These are phyloP conservation scores for Drosophila bifasciata DNA, from an alignment of 1,140 invertebrate genomes.

Conservation along the genomic window DNA sequence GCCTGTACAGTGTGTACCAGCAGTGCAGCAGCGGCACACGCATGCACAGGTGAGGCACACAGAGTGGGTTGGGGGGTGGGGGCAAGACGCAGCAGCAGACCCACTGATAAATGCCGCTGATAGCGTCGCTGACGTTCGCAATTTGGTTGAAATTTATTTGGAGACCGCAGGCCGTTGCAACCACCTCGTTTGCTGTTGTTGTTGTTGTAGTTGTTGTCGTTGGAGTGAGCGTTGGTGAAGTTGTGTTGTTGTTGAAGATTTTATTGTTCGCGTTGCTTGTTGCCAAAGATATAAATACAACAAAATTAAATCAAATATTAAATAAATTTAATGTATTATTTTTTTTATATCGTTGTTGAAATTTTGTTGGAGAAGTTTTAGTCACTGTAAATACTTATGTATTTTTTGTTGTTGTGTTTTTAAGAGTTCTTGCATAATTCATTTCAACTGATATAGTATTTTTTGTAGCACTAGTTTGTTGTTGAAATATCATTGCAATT, in stretches of 20 bases:
- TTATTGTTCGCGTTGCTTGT: no score
- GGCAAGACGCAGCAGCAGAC: constrained; percentile 21
- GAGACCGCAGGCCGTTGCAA: constrained; percentile 37
- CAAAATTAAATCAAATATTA: no score
- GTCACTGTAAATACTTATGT: no score
- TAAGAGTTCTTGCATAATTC: no score
- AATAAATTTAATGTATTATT: no score
- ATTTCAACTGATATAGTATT: no score
- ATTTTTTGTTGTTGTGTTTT: neutral
- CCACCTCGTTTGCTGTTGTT: constrained; percentile 41
- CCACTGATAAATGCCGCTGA: constrained; percentile 78
- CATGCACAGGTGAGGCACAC: neutral
- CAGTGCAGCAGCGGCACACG: no score
- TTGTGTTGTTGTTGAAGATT: neutral
- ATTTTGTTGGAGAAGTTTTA: no score
- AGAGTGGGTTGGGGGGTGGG: constrained; percentile 13
- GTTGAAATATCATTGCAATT: no score
- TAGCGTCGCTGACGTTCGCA: constrained; percentile 80
- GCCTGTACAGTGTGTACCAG: no score
- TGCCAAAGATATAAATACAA: no score
- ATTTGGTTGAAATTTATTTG: constrained; percentile 83
- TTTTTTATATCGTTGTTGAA: no score
- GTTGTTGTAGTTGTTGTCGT: constrained; percentile 1
- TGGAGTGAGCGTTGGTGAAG: constrained; percentile 2
- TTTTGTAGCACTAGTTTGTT: constrained; percentile 1